Conservation (phyloP, 2,113 vertebrate genomes). For the Alligator sinensis region DNA sequence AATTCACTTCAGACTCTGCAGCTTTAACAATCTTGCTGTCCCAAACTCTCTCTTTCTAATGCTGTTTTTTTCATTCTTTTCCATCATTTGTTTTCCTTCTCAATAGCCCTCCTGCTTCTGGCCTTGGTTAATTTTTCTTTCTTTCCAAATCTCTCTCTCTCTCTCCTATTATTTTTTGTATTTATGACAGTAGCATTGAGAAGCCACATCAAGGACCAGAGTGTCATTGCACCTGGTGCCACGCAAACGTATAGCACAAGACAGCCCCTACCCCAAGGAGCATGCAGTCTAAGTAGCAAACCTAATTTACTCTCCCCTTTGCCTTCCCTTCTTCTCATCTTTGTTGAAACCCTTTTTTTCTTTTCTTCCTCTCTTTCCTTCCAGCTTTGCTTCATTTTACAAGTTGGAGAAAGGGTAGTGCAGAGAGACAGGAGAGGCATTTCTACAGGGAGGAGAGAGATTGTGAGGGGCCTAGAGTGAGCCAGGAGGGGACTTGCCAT, state of each 20-base stretch:
- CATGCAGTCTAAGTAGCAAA: not conserved
- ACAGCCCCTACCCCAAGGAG: not conserved
- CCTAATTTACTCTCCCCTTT: not conserved
- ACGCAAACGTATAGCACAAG: not conserved
- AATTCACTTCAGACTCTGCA: not conserved
- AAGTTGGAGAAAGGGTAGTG: not conserved
- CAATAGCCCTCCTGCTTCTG: no score
- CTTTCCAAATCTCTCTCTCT: not conserved
- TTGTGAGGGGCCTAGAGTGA: not conserved
- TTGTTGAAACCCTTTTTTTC: not conserved
- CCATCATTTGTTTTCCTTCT: not conserved
- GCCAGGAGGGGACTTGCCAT: no score
- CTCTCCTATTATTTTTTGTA: not conserved
- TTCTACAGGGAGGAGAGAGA: not conserved
- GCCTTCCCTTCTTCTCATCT: not conserved
- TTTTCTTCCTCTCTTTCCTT: not conserved
- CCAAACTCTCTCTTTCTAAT: not conserved
- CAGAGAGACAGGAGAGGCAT: not conserved
- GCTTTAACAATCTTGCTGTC: not conserved
- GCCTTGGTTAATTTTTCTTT: not conserved
- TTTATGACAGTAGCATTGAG: not conserved
- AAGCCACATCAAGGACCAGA: not conserved
- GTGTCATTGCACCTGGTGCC: not conserved
- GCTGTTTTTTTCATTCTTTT: not conserved
- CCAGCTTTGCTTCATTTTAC: not conserved